Evolutionary conservation across 1,140 invertebrate genomes (phyloP), one percentile per base, ranked within the genome.

Genomic region (Brachionus plicatilis): DNA sequence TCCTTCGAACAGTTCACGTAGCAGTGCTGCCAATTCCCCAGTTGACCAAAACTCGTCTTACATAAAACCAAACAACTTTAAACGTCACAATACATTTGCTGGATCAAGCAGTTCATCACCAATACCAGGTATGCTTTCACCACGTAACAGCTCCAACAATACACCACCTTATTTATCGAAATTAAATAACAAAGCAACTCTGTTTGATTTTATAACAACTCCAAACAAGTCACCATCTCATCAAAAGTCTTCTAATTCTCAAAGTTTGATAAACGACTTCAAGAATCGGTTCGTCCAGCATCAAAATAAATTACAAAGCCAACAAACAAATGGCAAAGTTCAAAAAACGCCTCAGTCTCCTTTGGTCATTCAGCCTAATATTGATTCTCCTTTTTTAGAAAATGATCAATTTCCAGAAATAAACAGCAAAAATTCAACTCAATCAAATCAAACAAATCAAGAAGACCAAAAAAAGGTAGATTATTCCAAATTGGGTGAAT

Each of bases 161-260:
- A 80, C 76, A 43, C 76, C 76, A 17, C 24, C 53, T 7, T 65
- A 82, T 45, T 65, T 56, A n/a, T 45, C 79, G 1, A 82, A 82
- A 82, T 12, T 47, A 50, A 76, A 24, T 24, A 76, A 47, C 27
- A 76, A 76, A 14, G 17, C 79, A 41, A 82, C 79, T 12, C 11
- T 82, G 7, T 82, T 82, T 68, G 79, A 82, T 47, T 82, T 29
- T 65, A 82, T 82, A 14, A 45, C 79, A 37, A 65, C 79, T 3
- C 79, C 79, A 14, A 68, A 45, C 20, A 60, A 82, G 37, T 82
- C 79, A 27, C 79, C 79, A 3, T 24, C 43, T 12, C 2, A 41
- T 20, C 68, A 60, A 80, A 80, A 56, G 17, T 5, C 43, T n/a
- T 60, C 50, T 24, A n/a, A 56, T 65, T 29, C 50, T 56, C 76